phyloP scores from a whole-genome alignment of 1,140 invertebrate genomes.

The Caenorhabditis remanei region DNA sequence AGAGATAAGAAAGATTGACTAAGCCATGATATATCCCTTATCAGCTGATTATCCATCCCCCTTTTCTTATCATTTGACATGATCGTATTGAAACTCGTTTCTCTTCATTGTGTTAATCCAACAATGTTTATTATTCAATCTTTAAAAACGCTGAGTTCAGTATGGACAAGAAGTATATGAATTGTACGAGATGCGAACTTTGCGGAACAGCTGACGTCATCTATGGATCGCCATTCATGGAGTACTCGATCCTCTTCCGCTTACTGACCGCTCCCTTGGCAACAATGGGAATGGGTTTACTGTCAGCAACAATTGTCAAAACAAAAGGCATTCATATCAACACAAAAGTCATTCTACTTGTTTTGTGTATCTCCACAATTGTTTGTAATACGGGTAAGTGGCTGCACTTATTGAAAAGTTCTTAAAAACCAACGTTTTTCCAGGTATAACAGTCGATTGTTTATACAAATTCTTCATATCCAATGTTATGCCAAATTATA shows the following conservation, averaged over 20 bases:
- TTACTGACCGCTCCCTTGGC: constrained; percentile 55
- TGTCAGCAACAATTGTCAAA: constrained; percentile 61
- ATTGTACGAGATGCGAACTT: constrained; percentile 22
- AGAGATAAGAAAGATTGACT: constrained; percentile 51
- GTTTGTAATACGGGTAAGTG: constrained; percentile 28
- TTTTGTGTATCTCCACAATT: constrained; percentile 47
- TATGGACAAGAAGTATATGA: constrained; percentile 39
- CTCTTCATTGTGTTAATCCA: constrained; percentile 4
- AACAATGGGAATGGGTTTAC: constrained; percentile 70
- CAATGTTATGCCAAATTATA: constrained; percentile 41
- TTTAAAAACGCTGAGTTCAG: background rate
- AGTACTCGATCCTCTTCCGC: constrained; percentile 23
- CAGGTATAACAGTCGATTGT: constrained; percentile 28
- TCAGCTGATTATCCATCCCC: constrained; percentile 37
- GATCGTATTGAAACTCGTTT: constrained; percentile 19
- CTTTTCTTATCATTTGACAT: background rate
- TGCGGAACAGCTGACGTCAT: constrained; percentile 35
- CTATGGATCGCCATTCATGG: constrained; percentile 22
- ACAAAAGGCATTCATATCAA: constrained; percentile 42
- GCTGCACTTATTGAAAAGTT: background rate
- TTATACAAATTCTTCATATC: constrained; percentile 40
- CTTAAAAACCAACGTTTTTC: background rate
- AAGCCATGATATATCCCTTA: constrained; percentile 37
- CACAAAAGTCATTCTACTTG: constrained; percentile 30
- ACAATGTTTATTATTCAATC: background rate